Conservation (phyloP, 64 coral and sea anemone genomes). For the Dendronephthya gigantea region DNA sequence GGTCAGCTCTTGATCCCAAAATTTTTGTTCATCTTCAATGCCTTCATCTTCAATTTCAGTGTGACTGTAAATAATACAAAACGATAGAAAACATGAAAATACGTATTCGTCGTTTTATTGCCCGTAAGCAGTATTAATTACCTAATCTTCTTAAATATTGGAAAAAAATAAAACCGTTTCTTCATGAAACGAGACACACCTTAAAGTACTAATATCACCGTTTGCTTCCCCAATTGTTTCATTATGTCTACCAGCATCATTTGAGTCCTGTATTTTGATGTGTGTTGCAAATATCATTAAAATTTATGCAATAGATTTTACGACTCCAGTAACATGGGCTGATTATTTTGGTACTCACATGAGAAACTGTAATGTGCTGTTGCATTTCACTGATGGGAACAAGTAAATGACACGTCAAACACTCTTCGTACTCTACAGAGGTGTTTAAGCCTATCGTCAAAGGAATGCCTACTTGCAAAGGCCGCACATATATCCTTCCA, state of each 20-base stretch:
- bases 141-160: no score
- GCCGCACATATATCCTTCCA: slow-evolving; percentile 44
- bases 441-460: not conserved
- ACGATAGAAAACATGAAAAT: no score
- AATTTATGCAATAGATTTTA: no score
- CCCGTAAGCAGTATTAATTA: no score
- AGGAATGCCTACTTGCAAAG: slow-evolving; percentile 33
- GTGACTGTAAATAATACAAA: no score
- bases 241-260: not conserved
- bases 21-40: no score
- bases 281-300: no score
- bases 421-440: slow-evolving; percentile 23
- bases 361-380: not conserved
- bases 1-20: not conserved
- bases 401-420: not conserved
- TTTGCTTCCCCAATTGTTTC: not conserved
- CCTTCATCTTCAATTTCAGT: no score
- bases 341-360: not conserved
- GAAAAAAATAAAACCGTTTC: not conserved
- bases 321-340: no score
- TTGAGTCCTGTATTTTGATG: not conserved
- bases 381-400: not conserved
- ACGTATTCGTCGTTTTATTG: no score
- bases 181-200: not conserved
- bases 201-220: not conserved